These are phyloP conservation scores for Noctua pronuba DNA, from an alignment of 2,888 invertebrate genomes.

Conservation along the genomic window DNA sequence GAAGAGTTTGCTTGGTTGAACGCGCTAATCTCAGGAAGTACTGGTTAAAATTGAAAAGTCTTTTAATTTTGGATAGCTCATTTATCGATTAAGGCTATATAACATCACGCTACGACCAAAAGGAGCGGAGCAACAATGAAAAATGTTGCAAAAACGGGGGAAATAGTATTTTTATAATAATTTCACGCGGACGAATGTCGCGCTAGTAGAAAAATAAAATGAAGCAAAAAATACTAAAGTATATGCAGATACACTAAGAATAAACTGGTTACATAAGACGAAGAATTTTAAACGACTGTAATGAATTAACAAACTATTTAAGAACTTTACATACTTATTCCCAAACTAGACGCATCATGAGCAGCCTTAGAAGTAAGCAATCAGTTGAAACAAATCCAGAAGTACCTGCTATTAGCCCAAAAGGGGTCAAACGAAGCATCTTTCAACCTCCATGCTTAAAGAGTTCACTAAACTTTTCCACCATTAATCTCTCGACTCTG, in stretches of 20 bases:
- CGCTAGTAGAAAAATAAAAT: too few relatives aligned
- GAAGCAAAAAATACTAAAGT: background rate
- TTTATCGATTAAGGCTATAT: too few relatives aligned
- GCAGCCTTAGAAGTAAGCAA: background rate
- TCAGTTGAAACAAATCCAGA: constrained; percentile 7
- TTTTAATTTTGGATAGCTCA: too few relatives aligned
- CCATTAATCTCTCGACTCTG: constrained; percentile 64
- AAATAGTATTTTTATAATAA: too few relatives aligned
- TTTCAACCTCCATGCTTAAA: constrained; percentile 31
- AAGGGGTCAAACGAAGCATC: constrained; percentile 21
- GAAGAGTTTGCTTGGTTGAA: too few relatives aligned
- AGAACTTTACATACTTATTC: background rate
- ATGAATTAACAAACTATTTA: background rate
- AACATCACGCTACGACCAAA: too few relatives aligned
- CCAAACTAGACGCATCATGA: background rate
- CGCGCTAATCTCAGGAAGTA: too few relatives aligned
- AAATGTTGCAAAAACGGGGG: too few relatives aligned
- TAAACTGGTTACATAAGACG: background rate
- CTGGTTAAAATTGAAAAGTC: too few relatives aligned
- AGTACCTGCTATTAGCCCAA: background rate
- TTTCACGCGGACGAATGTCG: too few relatives aligned
- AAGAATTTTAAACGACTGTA: background rate
- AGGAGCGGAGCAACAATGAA: too few relatives aligned
- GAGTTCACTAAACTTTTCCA: constrained; percentile 64
- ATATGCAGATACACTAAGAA: background rate